Conservation (phyloP, 2,113 vertebrate species). For the Poicephalus meyeri region DNA sequence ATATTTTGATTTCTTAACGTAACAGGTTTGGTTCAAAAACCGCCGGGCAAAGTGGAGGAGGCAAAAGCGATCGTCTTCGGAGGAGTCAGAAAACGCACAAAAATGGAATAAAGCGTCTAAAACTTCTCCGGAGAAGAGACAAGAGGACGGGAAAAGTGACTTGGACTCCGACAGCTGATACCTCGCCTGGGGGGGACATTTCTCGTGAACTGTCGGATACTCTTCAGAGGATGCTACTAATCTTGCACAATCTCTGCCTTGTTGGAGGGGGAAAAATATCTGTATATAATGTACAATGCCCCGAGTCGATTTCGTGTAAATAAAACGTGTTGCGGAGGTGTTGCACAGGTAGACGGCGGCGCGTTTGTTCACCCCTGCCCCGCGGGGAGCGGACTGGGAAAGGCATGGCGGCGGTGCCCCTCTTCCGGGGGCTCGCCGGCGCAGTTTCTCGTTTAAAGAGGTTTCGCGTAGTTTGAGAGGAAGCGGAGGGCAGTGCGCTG, state of each 20-base stretch:
- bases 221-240: slow-evolving; percentile 72
- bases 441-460: not conserved
- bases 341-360: slow-evolving; percentile 84
- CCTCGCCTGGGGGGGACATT: not conserved
- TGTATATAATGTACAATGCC: slow-evolving; percentile 84
- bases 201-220: slow-evolving; percentile 46
- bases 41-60: slow-evolving; percentile 96
- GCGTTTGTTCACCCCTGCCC: not conserved
- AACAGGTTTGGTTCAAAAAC: slow-evolving; percentile 99
- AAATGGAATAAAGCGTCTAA: slow-evolving; percentile 92
- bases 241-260: slow-evolving; percentile 83
- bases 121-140: slow-evolving; percentile 84
- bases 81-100: slow-evolving; percentile 93
- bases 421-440: not conserved
- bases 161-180: slow-evolving; percentile 97
- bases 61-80: slow-evolving; percentile 95
- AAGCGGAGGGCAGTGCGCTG: not conserved
- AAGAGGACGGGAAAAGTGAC: slow-evolving; percentile 89
- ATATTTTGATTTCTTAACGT: not conserved
- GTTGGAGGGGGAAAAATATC: slow-evolving; percentile 65
- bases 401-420: not conserved
- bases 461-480: accelerated
- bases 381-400: not conserved
- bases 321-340: slow-evolving; percentile 79
- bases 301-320: slow-evolving; percentile 70